Evolutionary conservation across 1,140 invertebrate species (phyloP).

Genomic region (Temnothorax nylanderi): DNA sequence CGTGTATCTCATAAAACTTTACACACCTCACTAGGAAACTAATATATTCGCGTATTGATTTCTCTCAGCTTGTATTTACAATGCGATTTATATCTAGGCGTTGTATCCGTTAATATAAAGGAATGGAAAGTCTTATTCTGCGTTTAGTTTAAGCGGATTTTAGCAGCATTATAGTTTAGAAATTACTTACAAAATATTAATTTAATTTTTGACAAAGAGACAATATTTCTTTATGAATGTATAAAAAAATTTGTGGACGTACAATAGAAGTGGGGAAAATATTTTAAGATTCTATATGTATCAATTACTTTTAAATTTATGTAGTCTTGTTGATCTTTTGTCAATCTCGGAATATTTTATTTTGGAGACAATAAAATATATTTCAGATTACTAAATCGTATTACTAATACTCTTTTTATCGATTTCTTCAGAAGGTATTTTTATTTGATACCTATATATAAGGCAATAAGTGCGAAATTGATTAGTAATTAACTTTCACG

Average conservation of each 20-base stretch:
- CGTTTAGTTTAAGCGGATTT: not conserved
- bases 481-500: conserved; percentile 21
- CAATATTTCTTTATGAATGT: not conserved
- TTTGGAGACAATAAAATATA: not conserved
- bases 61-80: not conserved
- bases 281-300: not conserved
- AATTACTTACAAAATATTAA: not conserved
- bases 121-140: not conserved
- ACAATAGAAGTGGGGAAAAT: not conserved
- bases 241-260: not conserved
- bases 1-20: conserved; percentile 27
- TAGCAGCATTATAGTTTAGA: not conserved
- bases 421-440: conserved; percentile 9
- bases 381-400: not conserved
- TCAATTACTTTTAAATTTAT: not conserved
- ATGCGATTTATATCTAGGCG: not conserved
- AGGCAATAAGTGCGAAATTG: not conserved
- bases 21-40: conserved; percentile 7
- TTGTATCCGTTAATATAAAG: not conserved
- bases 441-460: not conserved
- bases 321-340: not conserved
- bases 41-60: not conserved
- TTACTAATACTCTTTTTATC: not conserved
- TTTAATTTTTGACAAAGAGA: not conserved
- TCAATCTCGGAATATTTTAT: not conserved